phyloP scores from a whole-genome alignment of 2,113 vertebrate genomes.

The Cebus imitator region DNA sequence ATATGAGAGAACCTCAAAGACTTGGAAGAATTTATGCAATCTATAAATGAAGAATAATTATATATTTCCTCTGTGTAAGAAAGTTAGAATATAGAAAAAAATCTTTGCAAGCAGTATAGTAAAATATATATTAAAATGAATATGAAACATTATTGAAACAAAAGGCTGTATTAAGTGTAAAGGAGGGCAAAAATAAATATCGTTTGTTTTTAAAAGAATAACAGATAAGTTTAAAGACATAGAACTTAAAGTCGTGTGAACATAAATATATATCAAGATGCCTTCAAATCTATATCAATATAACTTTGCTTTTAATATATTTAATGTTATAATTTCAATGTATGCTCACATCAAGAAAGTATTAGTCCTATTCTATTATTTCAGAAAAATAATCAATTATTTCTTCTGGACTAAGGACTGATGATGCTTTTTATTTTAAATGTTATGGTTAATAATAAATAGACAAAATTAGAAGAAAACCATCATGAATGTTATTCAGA shows the following conservation, averaged over 20 bases:
- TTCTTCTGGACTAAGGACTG: accelerated
- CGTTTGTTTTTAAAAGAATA: background rate
- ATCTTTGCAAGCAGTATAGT: background rate
- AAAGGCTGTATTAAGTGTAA: background rate
- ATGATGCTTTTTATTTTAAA: background rate
- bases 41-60: background rate
- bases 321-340: background rate
- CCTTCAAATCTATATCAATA: background rate
- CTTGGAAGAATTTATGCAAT: background rate
- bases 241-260: background rate
- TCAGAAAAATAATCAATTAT: background rate
- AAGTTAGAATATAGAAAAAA: background rate
- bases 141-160: background rate
- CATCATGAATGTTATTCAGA: background rate
- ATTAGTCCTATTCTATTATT: background rate
- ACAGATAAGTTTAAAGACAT: background rate
- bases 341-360: background rate
- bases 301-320: background rate
- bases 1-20: background rate
- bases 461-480: background rate
- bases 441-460: background rate
- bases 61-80: background rate
- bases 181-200: background rate
- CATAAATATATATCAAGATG: background rate
- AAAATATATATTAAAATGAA: background rate